Evolutionary conservation across 2,113 vertebrate species (phyloP).

Genomic region (Chitala chitala): DNA sequence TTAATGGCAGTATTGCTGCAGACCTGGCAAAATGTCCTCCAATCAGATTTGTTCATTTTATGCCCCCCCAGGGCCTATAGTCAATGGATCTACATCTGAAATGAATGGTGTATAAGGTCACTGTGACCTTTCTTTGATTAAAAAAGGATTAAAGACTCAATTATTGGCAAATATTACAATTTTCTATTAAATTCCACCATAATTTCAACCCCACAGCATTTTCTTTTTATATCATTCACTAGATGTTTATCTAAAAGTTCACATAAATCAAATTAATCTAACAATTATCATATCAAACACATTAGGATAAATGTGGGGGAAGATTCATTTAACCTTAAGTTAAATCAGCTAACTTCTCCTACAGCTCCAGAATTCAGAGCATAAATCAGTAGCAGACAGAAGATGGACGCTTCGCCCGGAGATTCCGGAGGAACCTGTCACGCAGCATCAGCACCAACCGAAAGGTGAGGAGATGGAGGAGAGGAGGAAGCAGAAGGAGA

Average conservation of each 20-base stretch:
- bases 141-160: slow-evolving; percentile 1
- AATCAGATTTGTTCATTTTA: no score
- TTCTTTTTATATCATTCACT: slow-evolving; percentile 2
- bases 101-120: not conserved
- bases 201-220: not conserved
- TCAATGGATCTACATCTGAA: not conserved
- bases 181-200: slow-evolving; percentile 7
- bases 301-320: not conserved
- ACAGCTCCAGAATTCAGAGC: not conserved
- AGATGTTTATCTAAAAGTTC: slow-evolving; percentile 21
- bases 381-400: not conserved
- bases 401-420: slow-evolving; percentile 20
- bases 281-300: slow-evolving; percentile 19
- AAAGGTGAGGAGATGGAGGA: slow-evolving; percentile 48
- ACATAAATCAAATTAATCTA: slow-evolving; percentile 4
- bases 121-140: slow-evolving; percentile 7
- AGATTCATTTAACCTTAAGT: slow-evolving; percentile 7
- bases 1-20: no score
- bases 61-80: no score
- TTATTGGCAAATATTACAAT: not conserved
- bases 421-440: slow-evolving; percentile 32
- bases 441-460: slow-evolving; percentile 42
- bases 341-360: slow-evolving; percentile 8
- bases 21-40: no score
- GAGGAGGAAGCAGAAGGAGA: slow-evolving; percentile 34